Base-by-base conservation (phyloP, 2,113 vertebrate species). In the Phylloscopus whistleri region DNA sequence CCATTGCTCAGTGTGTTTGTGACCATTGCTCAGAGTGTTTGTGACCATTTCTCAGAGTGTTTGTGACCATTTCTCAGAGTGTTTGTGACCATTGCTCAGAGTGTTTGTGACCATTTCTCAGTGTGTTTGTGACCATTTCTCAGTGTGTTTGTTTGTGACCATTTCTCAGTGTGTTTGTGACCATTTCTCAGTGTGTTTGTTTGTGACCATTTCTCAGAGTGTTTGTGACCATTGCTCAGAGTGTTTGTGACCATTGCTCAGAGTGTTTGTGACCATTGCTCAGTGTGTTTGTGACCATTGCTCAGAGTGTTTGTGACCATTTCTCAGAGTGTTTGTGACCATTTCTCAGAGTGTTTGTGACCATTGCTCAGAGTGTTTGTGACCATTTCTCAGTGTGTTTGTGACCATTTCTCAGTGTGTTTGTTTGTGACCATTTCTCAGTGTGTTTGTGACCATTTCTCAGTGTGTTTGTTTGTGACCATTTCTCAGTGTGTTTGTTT, bases 1-100 rank as follows among this genome's bases (percentile, higher is more conserved):
- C 2, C 46, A 1, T 1, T 21, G 56, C 69, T 41, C 1, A 4
- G 35, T 23, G 81, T 16, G 22, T 30, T 37, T 37, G 37, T 37
- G 53, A 3, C 2, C 46, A 1, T 1, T 21, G 56, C 69, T 41
- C 1, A n/a, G n/a, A n/a, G n/a, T n/a, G n/a, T n/a, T n/a, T n/a
- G n/a, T n/a, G n/a, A n/a, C n/a, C n/a, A n/a, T n/a, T 41, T 48
- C 33, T 21, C 24, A 2, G 5, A 2, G 56, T 18, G 9, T 33
- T 10, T 16, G 22, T 30, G n/a, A n/a, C n/a, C n/a, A n/a, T 68
- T 41, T 48, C 33, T 21, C 24, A 2, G 5, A 2, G 56, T 18
- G 9, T 33, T 10, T 16, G 22, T 30, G 53, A 3, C 2, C 46
- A 1, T 1, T 21, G n/a, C n/a, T n/a, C n/a, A n/a, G n/a, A n/a